These are phyloP conservation scores for Diaperis boleti DNA, from an alignment of 2,888 invertebrate genomes.

Conservation along the genomic window DNA sequence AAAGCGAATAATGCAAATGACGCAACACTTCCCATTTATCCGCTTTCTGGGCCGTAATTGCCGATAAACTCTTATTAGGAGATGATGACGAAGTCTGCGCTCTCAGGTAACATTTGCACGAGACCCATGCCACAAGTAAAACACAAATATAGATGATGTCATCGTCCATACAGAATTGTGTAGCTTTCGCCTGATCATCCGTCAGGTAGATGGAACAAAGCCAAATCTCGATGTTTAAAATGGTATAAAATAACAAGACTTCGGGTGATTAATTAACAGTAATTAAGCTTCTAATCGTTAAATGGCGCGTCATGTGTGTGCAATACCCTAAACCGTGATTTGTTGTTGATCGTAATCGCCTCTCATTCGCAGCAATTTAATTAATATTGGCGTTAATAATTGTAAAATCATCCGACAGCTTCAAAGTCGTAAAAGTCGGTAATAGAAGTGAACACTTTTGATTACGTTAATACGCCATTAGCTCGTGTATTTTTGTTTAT, in stretches of 20 bases:
- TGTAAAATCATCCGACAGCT: neutral
- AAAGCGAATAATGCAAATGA: constrained; percentile 17
- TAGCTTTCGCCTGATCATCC: constrained; percentile 33
- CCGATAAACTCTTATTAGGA: constrained; percentile 12
- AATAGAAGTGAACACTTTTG: constrained; percentile 9
- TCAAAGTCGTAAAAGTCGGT: constrained; percentile 15
- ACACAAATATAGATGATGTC: constrained; percentile 39
- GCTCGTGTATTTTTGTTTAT: constrained; percentile 1
- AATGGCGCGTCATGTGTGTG: neutral
- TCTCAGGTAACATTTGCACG: constrained; percentile 23
- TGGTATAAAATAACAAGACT: neutral
- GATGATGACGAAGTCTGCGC: constrained; percentile 24
- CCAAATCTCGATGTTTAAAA: neutral
- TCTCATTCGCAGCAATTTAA: neutral
- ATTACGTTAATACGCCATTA: constrained; percentile 22
- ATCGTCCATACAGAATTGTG: constrained; percentile 31
- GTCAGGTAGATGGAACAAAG: neutral
- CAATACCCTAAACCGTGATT: neutral
- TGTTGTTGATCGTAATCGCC: constrained; percentile 8
- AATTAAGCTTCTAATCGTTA: neutral
- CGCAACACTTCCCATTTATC: constrained; percentile 9
- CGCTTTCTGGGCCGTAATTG: constrained; percentile 14
- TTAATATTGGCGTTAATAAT: constrained; percentile 20
- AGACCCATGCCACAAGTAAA: constrained; percentile 11
- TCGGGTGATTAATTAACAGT: neutral